These are phyloP conservation scores for Drosophila niveifrons DNA, from an alignment of 2,888 invertebrate genomes.

Conservation along the genomic window DNA sequence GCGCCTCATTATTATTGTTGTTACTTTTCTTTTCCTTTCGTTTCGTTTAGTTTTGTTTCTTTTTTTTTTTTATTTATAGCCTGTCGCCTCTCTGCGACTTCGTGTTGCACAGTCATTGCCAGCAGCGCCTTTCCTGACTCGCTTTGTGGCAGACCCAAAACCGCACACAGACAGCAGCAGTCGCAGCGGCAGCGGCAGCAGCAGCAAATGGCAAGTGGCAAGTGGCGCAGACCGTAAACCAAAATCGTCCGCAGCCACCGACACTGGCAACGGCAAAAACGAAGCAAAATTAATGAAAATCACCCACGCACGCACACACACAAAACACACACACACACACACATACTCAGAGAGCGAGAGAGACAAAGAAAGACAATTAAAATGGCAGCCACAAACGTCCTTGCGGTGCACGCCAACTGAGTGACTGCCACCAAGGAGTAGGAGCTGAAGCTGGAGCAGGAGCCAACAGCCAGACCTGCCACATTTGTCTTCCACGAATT, in stretches of 20 bases:
- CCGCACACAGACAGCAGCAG: conserved; percentile 57
- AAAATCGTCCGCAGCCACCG: conserved; percentile 65
- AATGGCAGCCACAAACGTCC: conserved; percentile 74
- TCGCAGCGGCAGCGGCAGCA: background rate
- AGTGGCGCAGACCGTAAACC: conserved; percentile 62
- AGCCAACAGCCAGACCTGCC: conserved; percentile 26
- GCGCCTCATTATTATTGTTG: conserved; percentile 66
- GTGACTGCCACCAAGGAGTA: conserved; percentile 52
- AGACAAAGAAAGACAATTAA: conserved; percentile 67
- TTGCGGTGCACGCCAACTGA: conserved; percentile 62
- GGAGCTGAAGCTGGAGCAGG: conserved; percentile 13
- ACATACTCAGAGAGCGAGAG: conserved; percentile 18
- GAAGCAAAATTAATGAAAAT: conserved; percentile 77
- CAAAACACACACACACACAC: background rate
- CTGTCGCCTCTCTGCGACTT: background rate
- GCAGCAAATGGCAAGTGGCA: conserved; percentile 12
- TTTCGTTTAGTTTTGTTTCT: background rate
- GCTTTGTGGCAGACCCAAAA: conserved; percentile 64
- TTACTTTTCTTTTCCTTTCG: background rate
- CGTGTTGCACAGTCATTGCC: conserved; percentile 41
- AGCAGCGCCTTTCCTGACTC: conserved; percentile 42
- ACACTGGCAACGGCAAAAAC: conserved; percentile 54
- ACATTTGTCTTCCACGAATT: conserved; percentile 79
- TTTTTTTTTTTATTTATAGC: background rate
- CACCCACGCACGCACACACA: conserved; percentile 45